phyloP scores from a whole-genome alignment of 2,888 invertebrate species.

The Argyresthia albistria region DNA sequence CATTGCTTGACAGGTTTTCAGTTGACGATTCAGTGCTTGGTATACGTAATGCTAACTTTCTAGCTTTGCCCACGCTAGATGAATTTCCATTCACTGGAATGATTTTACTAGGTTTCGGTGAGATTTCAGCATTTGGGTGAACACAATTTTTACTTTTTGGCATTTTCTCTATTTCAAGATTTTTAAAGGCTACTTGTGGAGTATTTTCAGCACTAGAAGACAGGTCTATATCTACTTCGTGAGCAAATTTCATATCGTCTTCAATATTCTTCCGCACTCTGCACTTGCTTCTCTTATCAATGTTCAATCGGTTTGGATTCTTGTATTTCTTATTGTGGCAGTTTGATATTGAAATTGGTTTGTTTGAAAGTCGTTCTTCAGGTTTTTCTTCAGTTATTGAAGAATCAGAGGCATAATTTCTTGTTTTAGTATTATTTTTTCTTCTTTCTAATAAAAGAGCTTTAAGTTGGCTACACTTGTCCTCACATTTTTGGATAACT shows the following conservation, averaged over 20 bases:
- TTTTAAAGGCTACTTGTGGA: slow-evolving; percentile 10
- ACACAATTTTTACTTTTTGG: too few species aligned
- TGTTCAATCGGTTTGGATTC: slow-evolving; percentile 23
- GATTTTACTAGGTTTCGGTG: not conserved
- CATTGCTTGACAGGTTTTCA: not conserved
- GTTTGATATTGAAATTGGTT: slow-evolving; percentile 19
- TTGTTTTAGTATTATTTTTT: slow-evolving; percentile 16
- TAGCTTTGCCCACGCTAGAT: not conserved
- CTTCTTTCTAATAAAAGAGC: slow-evolving; percentile 31
- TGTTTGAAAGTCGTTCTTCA: slow-evolving; percentile 13
- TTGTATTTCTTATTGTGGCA: slow-evolving; percentile 31
- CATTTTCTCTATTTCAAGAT: too few species aligned
- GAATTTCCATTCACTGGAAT: too few species aligned
- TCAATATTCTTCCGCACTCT: slow-evolving; percentile 28
- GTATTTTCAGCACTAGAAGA: slow-evolving; percentile 30
- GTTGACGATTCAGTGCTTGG: not conserved
- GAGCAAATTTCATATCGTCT: slow-evolving; percentile 34
- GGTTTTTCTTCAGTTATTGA: slow-evolving; percentile 8
- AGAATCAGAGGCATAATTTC: slow-evolving; percentile 11
- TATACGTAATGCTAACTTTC: not conserved
- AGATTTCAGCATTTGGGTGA: not conserved
- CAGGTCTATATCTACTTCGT: slow-evolving; percentile 27
- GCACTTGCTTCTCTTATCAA: slow-evolving; percentile 25
- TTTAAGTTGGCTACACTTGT: slow-evolving; percentile 46
- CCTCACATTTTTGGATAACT: slow-evolving; percentile 44